Evolutionary conservation across 1,140 invertebrate genomes (phyloP).

Genomic region (Capitella teleta): DNA sequence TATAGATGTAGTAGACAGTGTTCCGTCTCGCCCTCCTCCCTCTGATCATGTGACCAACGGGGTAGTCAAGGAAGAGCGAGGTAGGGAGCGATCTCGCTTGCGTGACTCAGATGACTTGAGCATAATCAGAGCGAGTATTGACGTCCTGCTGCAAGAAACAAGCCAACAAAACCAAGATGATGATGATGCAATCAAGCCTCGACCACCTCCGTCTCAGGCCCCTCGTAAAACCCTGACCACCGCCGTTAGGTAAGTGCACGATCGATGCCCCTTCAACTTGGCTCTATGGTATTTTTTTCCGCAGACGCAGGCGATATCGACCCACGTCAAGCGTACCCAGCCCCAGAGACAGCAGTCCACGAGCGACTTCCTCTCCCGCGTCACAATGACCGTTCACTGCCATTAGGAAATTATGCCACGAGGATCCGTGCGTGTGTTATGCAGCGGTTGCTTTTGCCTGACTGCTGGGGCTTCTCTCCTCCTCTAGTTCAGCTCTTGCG

Average conservation of each 20-base stretch:
- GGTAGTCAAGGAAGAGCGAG: background rate
- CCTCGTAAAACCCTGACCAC: background rate
- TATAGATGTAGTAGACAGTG: too few relatives aligned
- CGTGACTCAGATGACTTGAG: background rate
- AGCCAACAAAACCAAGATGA: background rate
- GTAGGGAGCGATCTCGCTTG: background rate
- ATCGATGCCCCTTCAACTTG: background rate
- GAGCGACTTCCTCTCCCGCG: background rate
- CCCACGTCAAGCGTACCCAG: conserved; percentile 1
- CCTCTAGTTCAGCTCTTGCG: background rate
- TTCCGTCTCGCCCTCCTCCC: background rate
- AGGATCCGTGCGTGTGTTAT: too few relatives aligned
- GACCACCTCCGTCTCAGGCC: background rate
- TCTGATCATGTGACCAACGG: background rate
- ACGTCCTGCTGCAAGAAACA: background rate
- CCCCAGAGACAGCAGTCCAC: conserved; percentile 2
- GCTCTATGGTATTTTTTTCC: background rate
- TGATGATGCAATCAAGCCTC: background rate
- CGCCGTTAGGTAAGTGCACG: background rate
- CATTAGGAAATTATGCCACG: too few relatives aligned
- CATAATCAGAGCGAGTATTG: background rate
- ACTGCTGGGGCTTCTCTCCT: background rate
- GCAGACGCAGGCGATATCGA: conserved; percentile 5
- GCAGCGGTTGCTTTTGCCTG: background rate
- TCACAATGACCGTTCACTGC: background rate